Percentiles rank a stretch among this genome's conserved stretches.
phyloP scores from a whole-genome alignment of 2,888 invertebrate species.

The Phengaris alcon region DNA sequence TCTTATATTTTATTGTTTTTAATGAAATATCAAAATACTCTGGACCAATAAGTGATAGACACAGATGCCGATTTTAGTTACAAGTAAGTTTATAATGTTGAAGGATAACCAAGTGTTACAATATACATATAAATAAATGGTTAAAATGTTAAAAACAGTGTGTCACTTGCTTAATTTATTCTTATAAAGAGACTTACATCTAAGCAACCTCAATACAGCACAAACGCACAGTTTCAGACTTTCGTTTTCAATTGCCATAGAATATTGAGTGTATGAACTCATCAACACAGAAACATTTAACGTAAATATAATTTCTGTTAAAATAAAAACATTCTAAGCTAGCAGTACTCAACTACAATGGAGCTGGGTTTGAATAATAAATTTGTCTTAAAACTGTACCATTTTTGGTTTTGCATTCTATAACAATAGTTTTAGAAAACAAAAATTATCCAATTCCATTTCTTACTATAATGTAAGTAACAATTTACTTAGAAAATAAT shows the following conservation, averaged over 20 bases:
- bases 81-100: slow-evolving; percentile 34
- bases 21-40: slow-evolving; percentile 68
- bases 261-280: slow-evolving; percentile 40
- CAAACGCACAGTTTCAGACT: slow-evolving; percentile 69
- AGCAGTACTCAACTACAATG: slow-evolving; percentile 33
- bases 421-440: background rate
- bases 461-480: background rate
- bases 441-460: background rate
- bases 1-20: slow-evolving; percentile 52
- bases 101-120: slow-evolving; percentile 15
- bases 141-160: slow-evolving; percentile 27
- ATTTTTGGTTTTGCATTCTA: background rate
- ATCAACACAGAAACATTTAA: slow-evolving; percentile 46
- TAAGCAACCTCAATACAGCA: slow-evolving; percentile 56
- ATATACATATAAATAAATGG: slow-evolving; percentile 18
- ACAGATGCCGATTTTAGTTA: slow-evolving; percentile 53
- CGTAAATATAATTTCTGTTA: slow-evolving; percentile 60
- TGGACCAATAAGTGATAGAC: slow-evolving; percentile 46
- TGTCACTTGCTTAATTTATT: slow-evolving; percentile 24
- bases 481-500: background rate
- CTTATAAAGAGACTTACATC: slow-evolving; percentile 46
- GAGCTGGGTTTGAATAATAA: slow-evolving; percentile 26
- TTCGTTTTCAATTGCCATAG: slow-evolving; percentile 49
- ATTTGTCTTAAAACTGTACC: background rate
- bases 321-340: slow-evolving; percentile 51